Conservation (phyloP, 2,113 vertebrate species). For the Triplophysa dalaica region DNA sequence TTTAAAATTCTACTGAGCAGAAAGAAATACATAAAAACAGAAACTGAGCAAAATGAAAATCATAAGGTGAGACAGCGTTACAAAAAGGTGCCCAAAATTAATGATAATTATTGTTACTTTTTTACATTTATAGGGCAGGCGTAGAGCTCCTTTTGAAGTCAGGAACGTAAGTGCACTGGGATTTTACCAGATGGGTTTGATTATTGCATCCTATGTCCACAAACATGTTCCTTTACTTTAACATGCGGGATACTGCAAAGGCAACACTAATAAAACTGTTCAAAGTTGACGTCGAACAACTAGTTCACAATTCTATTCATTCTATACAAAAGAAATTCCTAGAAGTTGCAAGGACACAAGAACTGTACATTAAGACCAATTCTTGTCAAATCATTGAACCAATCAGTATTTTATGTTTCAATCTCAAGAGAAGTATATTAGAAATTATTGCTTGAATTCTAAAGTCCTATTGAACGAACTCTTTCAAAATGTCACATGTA, state of each 20-base stretch:
- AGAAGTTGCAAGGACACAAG: slow-evolving; percentile 8
- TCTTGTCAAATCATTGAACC: background rate
- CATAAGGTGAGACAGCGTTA: slow-evolving; percentile 10
- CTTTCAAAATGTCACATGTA: slow-evolving; percentile 93
- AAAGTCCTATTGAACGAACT: slow-evolving; percentile 77
- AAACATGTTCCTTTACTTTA: slow-evolving; percentile 61
- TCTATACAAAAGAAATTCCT: slow-evolving; percentile 36
- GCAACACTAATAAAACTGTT: slow-evolving; percentile 45
- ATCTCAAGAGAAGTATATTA: background rate
- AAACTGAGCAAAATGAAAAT: slow-evolving; percentile 2
- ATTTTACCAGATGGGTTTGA: slow-evolving; percentile 57
- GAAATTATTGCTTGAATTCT: background rate
- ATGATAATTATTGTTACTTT: no score
- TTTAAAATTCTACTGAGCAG: background rate
- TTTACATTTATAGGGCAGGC: slow-evolving; percentile 35
- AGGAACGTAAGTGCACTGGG: slow-evolving; percentile 24
- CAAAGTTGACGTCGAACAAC: slow-evolving; percentile 38
- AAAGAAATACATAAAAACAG: background rate
- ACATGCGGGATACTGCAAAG: slow-evolving; percentile 43
- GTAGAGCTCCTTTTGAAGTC: slow-evolving; percentile 40
- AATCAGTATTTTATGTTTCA: background rate
- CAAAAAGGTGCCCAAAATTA: background rate
- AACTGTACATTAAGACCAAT: slow-evolving; percentile 36
- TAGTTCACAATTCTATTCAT: slow-evolving; percentile 30
- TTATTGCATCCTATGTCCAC: slow-evolving; percentile 62